Evolutionary conservation across 2,113 vertebrate species (phyloP), one percentile per base, ranked within the genome.

Genomic region (Proteles cristata): DNA sequence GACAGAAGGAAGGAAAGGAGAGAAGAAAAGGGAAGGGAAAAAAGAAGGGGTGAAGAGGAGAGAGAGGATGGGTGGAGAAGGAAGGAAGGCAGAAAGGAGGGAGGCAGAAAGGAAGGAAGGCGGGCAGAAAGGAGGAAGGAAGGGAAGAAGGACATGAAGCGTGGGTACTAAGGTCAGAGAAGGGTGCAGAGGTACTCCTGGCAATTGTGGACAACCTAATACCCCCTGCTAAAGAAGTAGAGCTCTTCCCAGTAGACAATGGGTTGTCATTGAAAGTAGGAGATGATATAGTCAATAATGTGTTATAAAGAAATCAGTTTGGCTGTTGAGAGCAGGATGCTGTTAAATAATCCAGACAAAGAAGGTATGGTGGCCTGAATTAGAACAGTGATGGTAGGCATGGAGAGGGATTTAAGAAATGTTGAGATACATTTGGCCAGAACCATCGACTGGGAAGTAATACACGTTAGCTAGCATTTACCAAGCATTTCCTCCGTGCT

Each of bases 21-120:
- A 43, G 5, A n/a, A 7, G 0, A 25, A 12, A 17, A 3, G 9
- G 25, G 12, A 17, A 5, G 9, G 17, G 7, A 39, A 69, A 4
- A 1, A 11, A 61, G 9, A 1, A 10, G 48, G 66, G 39, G 21
- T 1, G 2, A 15, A 19, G 7, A 16, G 15, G 1, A 7, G 11
- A 65, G 10, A 28, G 11, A 65, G 11, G 63, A 31, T 28, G 19
- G 68, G 17, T n/a, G 1, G 4, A 35, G 50, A 66, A 33, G 12
- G 33, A 45, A 33, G 11, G 26, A 16, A 69, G n/a, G 16, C 58
- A 53, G 19, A 11, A 23, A 8, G 3, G 11, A 0, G 4, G 39
- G 2, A 33, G 33, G 10, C 45, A 65, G n/a, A 2, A 2, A 9
- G 55, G 48, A 35, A 5, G 39, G 33, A 33, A 5, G 26, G 26